These are phyloP conservation scores for Anaspis maculata DNA, from an alignment of 2,888 invertebrate genomes.

Conservation along the genomic window DNA sequence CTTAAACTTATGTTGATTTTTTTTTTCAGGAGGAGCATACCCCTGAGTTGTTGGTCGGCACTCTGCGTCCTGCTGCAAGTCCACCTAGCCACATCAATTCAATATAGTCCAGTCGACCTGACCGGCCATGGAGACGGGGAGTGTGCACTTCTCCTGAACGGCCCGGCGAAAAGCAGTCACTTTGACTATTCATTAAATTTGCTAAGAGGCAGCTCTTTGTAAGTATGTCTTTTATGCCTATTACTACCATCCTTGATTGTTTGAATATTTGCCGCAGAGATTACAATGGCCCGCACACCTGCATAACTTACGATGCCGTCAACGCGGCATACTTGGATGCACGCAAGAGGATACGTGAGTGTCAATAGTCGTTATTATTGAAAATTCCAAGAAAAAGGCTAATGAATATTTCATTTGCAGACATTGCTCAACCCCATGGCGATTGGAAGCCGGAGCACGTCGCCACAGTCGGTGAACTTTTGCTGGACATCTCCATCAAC, in stretches of 20 bases:
- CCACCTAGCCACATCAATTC: constrained; percentile 24
- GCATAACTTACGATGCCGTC: constrained; percentile 83
- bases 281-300: constrained; percentile 64
- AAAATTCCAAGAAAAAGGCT: no score
- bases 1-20: no score
- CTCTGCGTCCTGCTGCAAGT: no score
- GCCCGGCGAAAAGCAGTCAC: constrained; percentile 69
- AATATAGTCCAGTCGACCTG: constrained; percentile 35
- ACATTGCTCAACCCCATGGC: constrained; percentile 69
- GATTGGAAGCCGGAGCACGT: constrained; percentile 80
- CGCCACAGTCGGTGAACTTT: constrained; percentile 77
- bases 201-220: constrained; percentile 66
- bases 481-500: constrained; percentile 77
- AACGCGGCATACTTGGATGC: constrained; percentile 84
- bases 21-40: no score
- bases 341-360: constrained; percentile 81
- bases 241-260: no score
- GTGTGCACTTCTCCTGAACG: constrained; percentile 70
- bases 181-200: constrained; percentile 82
- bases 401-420: constrained; percentile 44
- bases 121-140: constrained; percentile 43
- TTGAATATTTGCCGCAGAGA: no score
- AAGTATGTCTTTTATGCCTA: no score
- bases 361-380: no score
- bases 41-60: no score